Base-by-base conservation (phyloP, 2,113 vertebrate genomes). In the Glaucidium brasilianum region DNA sequence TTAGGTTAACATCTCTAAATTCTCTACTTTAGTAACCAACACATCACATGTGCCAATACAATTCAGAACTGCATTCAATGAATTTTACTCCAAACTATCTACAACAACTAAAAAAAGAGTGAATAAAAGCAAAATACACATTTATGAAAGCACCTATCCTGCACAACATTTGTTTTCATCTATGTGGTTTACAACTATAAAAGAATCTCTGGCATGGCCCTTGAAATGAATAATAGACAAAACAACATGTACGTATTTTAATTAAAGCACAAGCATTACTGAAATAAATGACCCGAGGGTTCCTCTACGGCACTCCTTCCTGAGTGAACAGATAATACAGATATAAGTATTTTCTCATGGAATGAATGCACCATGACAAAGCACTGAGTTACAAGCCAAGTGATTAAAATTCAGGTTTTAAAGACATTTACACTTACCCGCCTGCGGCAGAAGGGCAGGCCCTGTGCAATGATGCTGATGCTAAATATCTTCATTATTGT, bases 401-500 rank as follows among this genome's bases (percentile, higher is more conserved):
- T 6, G n/a, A 85, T 39, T 52, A 92, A 95, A 95, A 94, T 22
- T 37, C 76, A 92, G 15, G 17, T 96, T 98, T 96, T 67, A 62
- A 94, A 97, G 80, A 35, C 73, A 90, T 93, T 76, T 56, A 72
- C 60, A 98, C 98, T 98, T 98, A 99, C 99, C 99, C 99, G 99
- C 98, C 99, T 98, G 89, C 98, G 99, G 96, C 99, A 99, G 98
- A 99, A 99, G 55, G 99, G 99, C 97, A 99, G 97, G 86, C 99
- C 98, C 94, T 99, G 99, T 35, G 99, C 98, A 96, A 99, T 99
- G 98, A 99, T 99, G 98, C 99, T 99, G 98, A 99, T 99, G 98
- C 99, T 99, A 98, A 99, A 99, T 96, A 99, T 99, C 98, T 99
- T 99, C 97, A 99, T 99, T 64, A 99, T 98, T 35, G 99, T 99